A percentile compares a stretch with the other conserved stretches of the same genome.
Conservation (phyloP, 2,888 invertebrate genomes). For the Mesorhabditis sp. region DNA sequence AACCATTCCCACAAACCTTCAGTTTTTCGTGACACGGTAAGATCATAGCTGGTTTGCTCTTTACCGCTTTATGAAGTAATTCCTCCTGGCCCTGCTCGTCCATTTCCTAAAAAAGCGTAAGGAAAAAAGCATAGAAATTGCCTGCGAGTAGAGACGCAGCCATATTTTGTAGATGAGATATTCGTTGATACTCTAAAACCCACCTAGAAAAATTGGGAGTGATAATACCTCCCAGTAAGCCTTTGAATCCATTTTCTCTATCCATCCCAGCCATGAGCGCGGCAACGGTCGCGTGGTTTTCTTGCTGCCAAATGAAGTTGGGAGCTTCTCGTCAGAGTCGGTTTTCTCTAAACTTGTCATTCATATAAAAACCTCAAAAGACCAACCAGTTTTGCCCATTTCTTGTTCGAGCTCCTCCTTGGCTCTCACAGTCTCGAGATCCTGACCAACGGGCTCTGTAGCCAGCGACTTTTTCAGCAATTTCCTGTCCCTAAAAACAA, state of each 20-base stretch:
- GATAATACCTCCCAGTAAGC: neutral
- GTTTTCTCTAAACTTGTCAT: too few species aligned
- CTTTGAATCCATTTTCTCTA: neutral
- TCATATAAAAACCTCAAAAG: too few species aligned
- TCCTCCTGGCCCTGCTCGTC: slow-evolving; percentile 11
- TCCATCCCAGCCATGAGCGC: neutral
- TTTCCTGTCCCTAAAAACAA: slow-evolving; percentile 12
- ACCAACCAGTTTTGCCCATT: neutral
- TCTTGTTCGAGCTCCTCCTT: neutral
- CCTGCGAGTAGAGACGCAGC: neutral
- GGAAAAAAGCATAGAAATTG: neutral
- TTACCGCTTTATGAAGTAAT: slow-evolving; percentile 9
- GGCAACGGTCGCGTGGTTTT: neutral
- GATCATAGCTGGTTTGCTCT: slow-evolving; percentile 13
- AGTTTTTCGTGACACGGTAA: slow-evolving; percentile 20
- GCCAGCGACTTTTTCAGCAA: slow-evolving; percentile 7
- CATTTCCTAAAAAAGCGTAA: slow-evolving; percentile 14
- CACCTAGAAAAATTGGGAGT: neutral
- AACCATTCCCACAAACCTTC: slow-evolving; percentile 11
- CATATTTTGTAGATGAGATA: neutral
- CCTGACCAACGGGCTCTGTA: too few species aligned
- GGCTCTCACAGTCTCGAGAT: too few species aligned
- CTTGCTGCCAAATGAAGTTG: neutral
- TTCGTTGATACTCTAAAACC: neutral
- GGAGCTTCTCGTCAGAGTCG: neutral